Evolutionary conservation across 2,113 vertebrate genomes (phyloP), one percentile per base, ranked within the genome.

Genomic region (Chunga burmeisteri): DNA sequence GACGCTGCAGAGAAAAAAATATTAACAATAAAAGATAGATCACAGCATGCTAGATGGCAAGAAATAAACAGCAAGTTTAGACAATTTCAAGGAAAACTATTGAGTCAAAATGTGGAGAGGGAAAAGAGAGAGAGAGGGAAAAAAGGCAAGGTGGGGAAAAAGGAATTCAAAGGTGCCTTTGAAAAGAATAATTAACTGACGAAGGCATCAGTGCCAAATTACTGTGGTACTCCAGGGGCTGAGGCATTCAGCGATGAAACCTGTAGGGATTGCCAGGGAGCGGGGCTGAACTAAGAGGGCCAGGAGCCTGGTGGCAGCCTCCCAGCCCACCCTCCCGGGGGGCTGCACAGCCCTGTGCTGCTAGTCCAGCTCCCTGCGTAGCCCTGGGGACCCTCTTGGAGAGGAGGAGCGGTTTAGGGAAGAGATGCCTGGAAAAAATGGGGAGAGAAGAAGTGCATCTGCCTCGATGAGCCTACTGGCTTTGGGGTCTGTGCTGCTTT

Each of bases 31-130:
- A 94, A 75, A 97, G 96, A 97, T 94, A 95, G 93, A 95, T 96
- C 92, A 95, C 93, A 94, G 86, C 19, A 8, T 96, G 94, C 71
- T 94, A 82, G 81, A 94, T 55, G 77, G 90, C 80, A 95, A 94
- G 95, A 95, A 96, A 97, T 97, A 97, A 97, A 91, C 94, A 96
- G 87, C 58, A 91, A 96, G 95, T 97, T 96, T 97, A 97, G 94
- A 96, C 93, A 94, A 95, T 95, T 96, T 94, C 96, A 96, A 58
- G 81, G 66, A 46, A 96, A 95, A 95, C 88, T 94, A 94, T 89
- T 93, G 91, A 97, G 86, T 89, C 86, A 96, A 96, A 97, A 94
- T 42, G 70, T 82, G 83, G 30, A 66, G 81, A 75, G 88, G 58
- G 52, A 94, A 81, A 89, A 83, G 65, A 30, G 63, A 92, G 82